Percentiles rank a stretch among this genome's conserved stretches.
These are phyloP conservation scores for Phalera bucephala DNA, from an alignment of 2,888 invertebrate species.

Conservation along the genomic window DNA sequence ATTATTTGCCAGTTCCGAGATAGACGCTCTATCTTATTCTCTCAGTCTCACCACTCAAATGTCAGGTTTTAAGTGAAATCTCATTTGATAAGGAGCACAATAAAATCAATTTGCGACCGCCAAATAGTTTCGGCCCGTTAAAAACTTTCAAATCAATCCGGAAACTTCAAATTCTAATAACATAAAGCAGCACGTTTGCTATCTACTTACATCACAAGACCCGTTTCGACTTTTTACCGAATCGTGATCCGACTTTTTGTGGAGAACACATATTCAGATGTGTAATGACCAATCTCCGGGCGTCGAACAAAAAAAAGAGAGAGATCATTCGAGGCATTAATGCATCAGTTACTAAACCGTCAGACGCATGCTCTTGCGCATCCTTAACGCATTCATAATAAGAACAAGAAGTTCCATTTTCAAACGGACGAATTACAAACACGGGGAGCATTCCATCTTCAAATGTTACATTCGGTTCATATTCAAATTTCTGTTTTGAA, in stretches of 20 bases:
- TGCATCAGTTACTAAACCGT: slow-evolving; percentile 82
- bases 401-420: slow-evolving; percentile 75
- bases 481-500: slow-evolving; percentile 73
- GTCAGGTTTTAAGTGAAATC: slow-evolving; percentile 28
- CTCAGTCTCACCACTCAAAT: slow-evolving; percentile 4
- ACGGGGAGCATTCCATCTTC: slow-evolving; percentile 63
- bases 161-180: slow-evolving; percentile 74
- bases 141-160: slow-evolving; percentile 71
- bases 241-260: slow-evolving; percentile 77
- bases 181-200: slow-evolving; percentile 78
- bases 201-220: slow-evolving; percentile 70
- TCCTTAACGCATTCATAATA: slow-evolving; percentile 79
- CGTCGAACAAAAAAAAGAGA: slow-evolving; percentile 66
- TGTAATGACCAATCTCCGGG: slow-evolving; percentile 81
- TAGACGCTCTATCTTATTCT: too few relatives aligned
- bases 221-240: slow-evolving; percentile 70
- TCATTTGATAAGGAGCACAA: slow-evolving; percentile 23
- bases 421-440: slow-evolving; percentile 72
- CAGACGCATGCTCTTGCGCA: slow-evolving; percentile 77
- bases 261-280: slow-evolving; percentile 79
- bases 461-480: slow-evolving; percentile 60
- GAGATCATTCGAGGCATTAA: slow-evolving; percentile 75
- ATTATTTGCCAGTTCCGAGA: too few relatives aligned
- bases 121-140: slow-evolving; percentile 36
- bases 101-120: slow-evolving; percentile 44